A percentile compares a stretch with the other conserved stretches of the same genome.
Conservation (phyloP, 53 echinoderm and acorn worm species). For the Stichopus horrens region DNA sequence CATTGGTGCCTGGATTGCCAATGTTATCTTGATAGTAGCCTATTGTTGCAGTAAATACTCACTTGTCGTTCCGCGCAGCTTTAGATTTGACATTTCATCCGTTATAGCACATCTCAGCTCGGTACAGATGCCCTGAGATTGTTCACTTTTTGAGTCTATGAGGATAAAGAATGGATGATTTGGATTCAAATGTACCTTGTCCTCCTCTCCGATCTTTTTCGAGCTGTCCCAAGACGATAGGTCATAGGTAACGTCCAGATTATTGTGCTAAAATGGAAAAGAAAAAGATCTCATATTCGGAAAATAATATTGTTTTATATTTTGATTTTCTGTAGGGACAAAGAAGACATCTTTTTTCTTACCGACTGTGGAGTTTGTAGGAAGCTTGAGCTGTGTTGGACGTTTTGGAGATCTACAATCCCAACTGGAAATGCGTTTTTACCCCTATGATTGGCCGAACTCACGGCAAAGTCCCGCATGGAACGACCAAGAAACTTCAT, state of each 20-base stretch:
- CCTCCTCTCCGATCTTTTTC: no score
- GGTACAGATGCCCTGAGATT: not conserved
- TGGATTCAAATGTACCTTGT: conserved; percentile 46
- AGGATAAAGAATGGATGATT: conserved; percentile 69
- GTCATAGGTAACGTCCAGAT: no score
- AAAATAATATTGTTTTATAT: no score
- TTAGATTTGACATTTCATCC: conserved; percentile 42
- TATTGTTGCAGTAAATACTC: not conserved
- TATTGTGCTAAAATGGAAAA: no score
- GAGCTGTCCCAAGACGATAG: no score
- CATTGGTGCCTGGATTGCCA: no score
- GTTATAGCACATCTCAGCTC: conserved; percentile 46
- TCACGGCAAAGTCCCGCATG: conserved; percentile 57
- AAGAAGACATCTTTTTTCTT: not conserved
- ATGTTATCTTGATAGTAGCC: not conserved
- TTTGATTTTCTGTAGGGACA: no score
- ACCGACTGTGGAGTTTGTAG: not conserved
- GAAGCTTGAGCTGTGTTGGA: conserved; percentile 44
- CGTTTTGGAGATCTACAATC: conserved; percentile 41
- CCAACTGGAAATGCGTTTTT: conserved; percentile 56
- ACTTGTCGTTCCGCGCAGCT: conserved; percentile 57
- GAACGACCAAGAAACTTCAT: conserved; percentile 63
- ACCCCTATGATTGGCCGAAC: conserved; percentile 46
- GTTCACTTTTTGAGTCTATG: conserved; percentile 39
- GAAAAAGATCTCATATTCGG: no score